Evolutionary conservation across 2,113 vertebrate genomes (phyloP).

Genomic region (Crotalus viridis): DNA sequence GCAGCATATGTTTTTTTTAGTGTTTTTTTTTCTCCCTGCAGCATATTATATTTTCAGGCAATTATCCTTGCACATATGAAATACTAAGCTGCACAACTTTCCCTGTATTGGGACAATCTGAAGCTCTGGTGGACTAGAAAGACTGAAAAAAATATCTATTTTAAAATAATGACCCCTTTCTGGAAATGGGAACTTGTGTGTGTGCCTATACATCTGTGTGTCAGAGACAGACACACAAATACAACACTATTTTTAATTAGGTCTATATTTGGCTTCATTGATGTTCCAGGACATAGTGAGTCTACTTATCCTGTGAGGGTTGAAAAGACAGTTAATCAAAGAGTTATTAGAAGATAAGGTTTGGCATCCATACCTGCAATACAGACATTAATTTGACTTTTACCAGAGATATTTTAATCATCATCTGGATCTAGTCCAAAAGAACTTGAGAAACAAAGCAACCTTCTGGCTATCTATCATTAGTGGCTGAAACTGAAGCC

Average conservation of each 20-base stretch:
- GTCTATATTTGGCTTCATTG: background rate
- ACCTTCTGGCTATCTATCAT: background rate
- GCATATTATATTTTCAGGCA: background rate
- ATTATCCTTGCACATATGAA: background rate
- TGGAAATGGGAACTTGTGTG: background rate
- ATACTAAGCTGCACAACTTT: background rate
- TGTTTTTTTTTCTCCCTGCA: background rate
- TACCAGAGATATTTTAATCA: background rate
- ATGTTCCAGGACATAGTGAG: background rate
- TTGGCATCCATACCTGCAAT: background rate
- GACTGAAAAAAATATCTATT: background rate
- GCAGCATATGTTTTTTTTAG: background rate
- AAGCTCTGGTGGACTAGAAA: background rate
- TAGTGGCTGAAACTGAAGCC: background rate
- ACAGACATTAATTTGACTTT: background rate
- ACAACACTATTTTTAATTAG: background rate
- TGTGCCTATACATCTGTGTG: background rate
- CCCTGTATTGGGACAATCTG: background rate
- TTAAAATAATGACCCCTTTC: background rate
- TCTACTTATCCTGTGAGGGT: background rate
- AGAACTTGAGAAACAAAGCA: background rate
- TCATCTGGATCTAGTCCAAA: background rate
- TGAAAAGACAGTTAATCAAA: conserved; percentile 6
- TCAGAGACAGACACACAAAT: background rate
- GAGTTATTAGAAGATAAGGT: background rate